Conservation (phyloP, 2,113 vertebrate genomes). For the Dipodomys stephensi region DNA sequence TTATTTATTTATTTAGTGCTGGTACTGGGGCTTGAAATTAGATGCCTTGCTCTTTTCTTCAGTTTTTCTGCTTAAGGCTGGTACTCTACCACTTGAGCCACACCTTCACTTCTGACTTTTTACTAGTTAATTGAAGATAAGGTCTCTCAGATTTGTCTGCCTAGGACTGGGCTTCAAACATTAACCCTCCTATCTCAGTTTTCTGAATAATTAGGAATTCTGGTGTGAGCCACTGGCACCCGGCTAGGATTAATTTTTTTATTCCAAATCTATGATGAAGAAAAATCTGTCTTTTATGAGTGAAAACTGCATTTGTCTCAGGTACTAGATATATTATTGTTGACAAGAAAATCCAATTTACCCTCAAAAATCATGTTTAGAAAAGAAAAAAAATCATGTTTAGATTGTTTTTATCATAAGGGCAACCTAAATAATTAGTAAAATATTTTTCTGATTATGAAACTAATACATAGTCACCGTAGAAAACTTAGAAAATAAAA, state of each 20-base stretch:
- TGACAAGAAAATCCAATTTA: background rate
- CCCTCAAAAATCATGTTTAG: background rate
- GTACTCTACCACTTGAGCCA: too few species aligned
- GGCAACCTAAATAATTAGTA: background rate
- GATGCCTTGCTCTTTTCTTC: too few species aligned
- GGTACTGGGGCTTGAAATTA: too few species aligned
- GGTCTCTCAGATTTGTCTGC: too few species aligned
- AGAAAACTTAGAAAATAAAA: conserved; percentile 22
- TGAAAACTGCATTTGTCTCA: background rate
- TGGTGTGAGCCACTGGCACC: too few species aligned
- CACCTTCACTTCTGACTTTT: too few species aligned
- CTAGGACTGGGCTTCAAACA: too few species aligned
- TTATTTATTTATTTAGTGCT: background rate
- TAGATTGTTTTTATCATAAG: background rate
- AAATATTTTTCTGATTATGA: conserved; percentile 41
- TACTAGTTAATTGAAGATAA: too few species aligned
- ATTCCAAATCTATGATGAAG: background rate
- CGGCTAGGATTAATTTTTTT: background rate
- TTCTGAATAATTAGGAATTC: too few species aligned
- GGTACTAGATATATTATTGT: background rate
- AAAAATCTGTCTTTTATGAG: background rate
- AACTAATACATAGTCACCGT: background rate
- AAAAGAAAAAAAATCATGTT: background rate
- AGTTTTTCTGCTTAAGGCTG: too few species aligned
- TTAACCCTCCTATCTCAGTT: too few species aligned